Base-by-base conservation (phyloP, 1,140 invertebrate species). In the Melanaphis sacchari region DNA sequence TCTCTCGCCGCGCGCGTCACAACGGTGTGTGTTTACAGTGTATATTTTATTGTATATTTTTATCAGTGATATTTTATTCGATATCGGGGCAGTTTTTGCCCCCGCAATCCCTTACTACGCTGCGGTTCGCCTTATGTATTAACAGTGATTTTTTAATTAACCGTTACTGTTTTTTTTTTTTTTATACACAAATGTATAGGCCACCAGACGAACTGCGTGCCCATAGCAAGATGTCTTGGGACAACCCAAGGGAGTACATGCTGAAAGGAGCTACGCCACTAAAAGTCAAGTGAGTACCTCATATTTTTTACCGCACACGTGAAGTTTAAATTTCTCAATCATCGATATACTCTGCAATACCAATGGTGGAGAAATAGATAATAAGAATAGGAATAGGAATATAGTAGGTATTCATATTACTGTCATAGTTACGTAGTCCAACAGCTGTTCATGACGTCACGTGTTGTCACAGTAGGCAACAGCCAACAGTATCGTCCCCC, bases 371-470 rank as follows among this genome's bases (percentile, higher is more conserved):
- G 15, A 40, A 38, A 26, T 11, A 40, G 22, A 40, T 40, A 84
- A 84, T 82, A 82, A 24, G 21, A 82, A 40, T 15, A 40, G 18
- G 21, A 82, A 84, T n/a, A 41, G 43, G 43, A 41, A 43, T 43
- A 76, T n/a, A 85, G 26, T 18, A 49, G n/a, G n/a, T 43, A 43
- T 85, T n/a, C 26, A 43, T 49, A 49, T 49, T 21, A 66, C 52
- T 66, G 59, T 36, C 21, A 66, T 66, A 41, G 66, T 91, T 91
- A 91, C 41, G 90, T 18, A 46, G 31, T 82, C 76, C 31, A 31
- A 92, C 91, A 92, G 91, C 91, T 92, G 91, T 92, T 92, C n/a
- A 81, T 92, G 91, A 92, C 91, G 91, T 92, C 91, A 92, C 91
- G 81, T 24, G 41, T 81, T 84, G 91, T 59, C 43, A 82, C 76